Evolutionary conservation across 2,113 vertebrate genomes (phyloP).

Genomic region (Albula goreensis): DNA sequence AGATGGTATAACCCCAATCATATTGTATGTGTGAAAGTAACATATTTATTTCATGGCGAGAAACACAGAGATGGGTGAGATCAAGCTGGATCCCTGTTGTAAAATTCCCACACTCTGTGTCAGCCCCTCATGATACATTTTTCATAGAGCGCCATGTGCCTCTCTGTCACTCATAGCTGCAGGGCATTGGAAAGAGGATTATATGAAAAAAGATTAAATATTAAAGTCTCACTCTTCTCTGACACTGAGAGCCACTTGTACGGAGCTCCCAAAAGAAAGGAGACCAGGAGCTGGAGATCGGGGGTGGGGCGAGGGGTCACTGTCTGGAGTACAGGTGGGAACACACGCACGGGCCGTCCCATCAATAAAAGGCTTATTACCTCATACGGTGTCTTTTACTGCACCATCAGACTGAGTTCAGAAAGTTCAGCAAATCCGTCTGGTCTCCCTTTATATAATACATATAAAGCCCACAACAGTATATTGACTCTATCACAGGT

Average conservation of each 20-base stretch:
- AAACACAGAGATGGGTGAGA: neutral
- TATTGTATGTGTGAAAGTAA: neutral
- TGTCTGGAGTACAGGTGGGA: constrained; percentile 23
- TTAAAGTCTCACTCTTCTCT: constrained; percentile 49
- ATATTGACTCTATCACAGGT: neutral
- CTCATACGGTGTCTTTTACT: neutral
- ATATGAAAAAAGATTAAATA: constrained; percentile 51
- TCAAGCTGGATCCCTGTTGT: constrained; percentile 34
- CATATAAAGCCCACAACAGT: neutral
- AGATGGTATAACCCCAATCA: neutral
- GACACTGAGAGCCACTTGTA: constrained; percentile 47
- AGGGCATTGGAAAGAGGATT: constrained; percentile 42
- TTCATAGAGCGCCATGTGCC: constrained; percentile 45
- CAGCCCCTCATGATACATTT: constrained; percentile 48
- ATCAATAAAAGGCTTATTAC: constrained; percentile 12
- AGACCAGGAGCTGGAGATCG: constrained; percentile 27
- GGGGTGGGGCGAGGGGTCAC: constrained; percentile 36
- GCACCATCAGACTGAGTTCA: neutral
- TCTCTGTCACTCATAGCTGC: constrained; percentile 49
- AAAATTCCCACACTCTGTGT: constrained; percentile 48
- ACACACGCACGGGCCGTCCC: constrained; percentile 16
- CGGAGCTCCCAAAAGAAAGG: constrained; percentile 37
- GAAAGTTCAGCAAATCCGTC: neutral
- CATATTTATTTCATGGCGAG: constrained; percentile 21
- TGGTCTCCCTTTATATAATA: neutral